Evolutionary conservation across 2,888 invertebrate species (phyloP), one percentile per base, ranked within the genome.

Genomic region (Scaptomyza polygonia): DNA sequence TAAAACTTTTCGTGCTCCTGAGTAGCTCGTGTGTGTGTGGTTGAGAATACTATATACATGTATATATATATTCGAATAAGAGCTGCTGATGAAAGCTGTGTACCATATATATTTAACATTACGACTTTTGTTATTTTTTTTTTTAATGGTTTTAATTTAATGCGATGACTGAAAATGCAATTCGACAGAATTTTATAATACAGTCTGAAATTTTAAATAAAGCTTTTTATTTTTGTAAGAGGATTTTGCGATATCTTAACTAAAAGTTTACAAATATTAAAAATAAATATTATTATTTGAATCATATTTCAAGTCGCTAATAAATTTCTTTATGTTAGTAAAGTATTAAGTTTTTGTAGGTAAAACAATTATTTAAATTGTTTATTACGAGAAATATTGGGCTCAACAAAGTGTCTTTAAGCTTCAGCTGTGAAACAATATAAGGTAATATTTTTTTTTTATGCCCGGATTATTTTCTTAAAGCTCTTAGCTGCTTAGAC

Each of bases 1-100:
- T 51, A 36, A 67, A 74, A 74, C 43, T 67, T 64, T 66, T 21
- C 32, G 48, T 39, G 16, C 18, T 21, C 4, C 9, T 30, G 47
- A 25, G 39, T 14, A 30, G 25, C 18, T 49, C 14, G 30, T 58
- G 16, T 49, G 44, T 16, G 53, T 49, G 44, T 16, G 53, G 43
- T 54, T 49, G 45, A 36, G 45, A 8, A 36, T 1, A 14, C 11
- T 2, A 4, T 4, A n/a, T n/a, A n/a, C n/a, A n/a, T 21, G 1
- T 21, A 34, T 27, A 42, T 11, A 32, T 12, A 6, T 34, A n/a
- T 64, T 25, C 18, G 36, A n/a, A 25, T 34, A 42, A 48, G 30
- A 25, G 18, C 21, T 45, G 16, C 14, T 27, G 39, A 59, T 66
- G 53, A 72, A 67, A 62, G 40, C 51, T 47, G 16, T n/a, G n/a